Conservation (phyloP, 1,140 invertebrate species). For the Rhynchophorus ferrugineus region DNA sequence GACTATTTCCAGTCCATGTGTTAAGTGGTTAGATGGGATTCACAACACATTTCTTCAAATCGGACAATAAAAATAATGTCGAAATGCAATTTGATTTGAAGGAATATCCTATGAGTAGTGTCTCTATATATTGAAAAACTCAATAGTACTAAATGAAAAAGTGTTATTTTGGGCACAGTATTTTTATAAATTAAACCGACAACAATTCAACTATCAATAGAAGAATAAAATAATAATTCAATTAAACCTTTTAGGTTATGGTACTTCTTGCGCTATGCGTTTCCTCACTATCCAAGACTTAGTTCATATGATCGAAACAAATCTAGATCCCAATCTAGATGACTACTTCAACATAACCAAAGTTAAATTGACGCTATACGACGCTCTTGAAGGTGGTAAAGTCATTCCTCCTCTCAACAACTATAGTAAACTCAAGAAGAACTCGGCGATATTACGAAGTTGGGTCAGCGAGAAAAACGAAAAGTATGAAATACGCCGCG, state of each 20-base stretch:
- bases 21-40: too few species aligned
- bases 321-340: constrained; percentile 27
- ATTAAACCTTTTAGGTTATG: constrained; percentile 29
- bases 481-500: constrained; percentile 30
- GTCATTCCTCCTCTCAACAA: constrained; percentile 29
- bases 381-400: constrained; percentile 22
- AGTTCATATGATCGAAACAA: constrained; percentile 24
- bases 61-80: too few species aligned
- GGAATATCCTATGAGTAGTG: too few species aligned
- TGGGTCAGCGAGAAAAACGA: constrained; percentile 22
- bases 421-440: constrained; percentile 27
- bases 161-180: too few species aligned
- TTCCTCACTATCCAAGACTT: constrained; percentile 26
- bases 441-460: constrained; percentile 31
- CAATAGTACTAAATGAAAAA: too few species aligned
- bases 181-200: too few species aligned
- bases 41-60: too few species aligned
- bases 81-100: too few species aligned
- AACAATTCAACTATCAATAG: too few species aligned
- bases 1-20: too few species aligned
- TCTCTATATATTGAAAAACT: too few species aligned
- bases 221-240: too few species aligned
- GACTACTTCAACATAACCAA: constrained; percentile 32
- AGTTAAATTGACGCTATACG: constrained; percentile 26
- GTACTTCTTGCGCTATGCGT: constrained; percentile 32